Evolutionary conservation across 2,888 invertebrate species (phyloP).

Genomic region (Clunio marinus): DNA sequence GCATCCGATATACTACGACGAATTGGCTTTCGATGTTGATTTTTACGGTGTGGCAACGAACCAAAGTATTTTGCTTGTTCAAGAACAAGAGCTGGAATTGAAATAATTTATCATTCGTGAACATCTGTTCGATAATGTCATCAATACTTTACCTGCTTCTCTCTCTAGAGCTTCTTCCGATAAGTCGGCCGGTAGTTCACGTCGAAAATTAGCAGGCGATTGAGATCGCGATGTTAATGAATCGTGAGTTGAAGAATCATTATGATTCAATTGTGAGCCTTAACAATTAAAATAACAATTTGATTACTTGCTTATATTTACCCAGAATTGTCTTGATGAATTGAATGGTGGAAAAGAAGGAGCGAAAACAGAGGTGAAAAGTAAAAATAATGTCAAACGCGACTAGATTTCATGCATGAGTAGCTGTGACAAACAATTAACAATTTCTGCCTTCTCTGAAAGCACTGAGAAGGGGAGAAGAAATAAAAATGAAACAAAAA

Average conservation of each 20-base stretch:
- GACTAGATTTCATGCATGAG: constrained; percentile 24
- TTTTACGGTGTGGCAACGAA: constrained; percentile 63
- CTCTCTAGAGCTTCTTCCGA: constrained; percentile 69
- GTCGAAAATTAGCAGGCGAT: constrained; percentile 47
- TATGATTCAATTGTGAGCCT: constrained; percentile 34
- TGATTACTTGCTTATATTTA: constrained; percentile 29
- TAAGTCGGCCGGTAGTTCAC: constrained; percentile 63
- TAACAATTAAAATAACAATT: constrained; percentile 39
- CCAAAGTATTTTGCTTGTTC: constrained; percentile 62
- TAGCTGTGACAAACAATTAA: not conserved
- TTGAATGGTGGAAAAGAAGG: not conserved
- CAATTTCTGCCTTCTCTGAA: not conserved
- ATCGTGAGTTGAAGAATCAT: constrained; percentile 31
- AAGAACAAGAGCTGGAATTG: constrained; percentile 25
- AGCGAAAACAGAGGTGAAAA: not conserved
- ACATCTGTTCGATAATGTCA: not conserved
- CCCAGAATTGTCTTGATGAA: constrained; percentile 13
- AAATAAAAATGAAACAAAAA: not conserved
- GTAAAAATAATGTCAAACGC: not conserved
- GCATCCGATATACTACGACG: constrained; percentile 60
- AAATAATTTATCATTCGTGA: not conserved
- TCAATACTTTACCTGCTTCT: constrained; percentile 57
- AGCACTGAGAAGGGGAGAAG: not conserved
- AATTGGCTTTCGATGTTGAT: constrained; percentile 52
- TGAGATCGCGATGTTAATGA: constrained; percentile 27